Conservation (phyloP, 2,113 vertebrate species). For the Anoplopoma fimbria region DNA sequence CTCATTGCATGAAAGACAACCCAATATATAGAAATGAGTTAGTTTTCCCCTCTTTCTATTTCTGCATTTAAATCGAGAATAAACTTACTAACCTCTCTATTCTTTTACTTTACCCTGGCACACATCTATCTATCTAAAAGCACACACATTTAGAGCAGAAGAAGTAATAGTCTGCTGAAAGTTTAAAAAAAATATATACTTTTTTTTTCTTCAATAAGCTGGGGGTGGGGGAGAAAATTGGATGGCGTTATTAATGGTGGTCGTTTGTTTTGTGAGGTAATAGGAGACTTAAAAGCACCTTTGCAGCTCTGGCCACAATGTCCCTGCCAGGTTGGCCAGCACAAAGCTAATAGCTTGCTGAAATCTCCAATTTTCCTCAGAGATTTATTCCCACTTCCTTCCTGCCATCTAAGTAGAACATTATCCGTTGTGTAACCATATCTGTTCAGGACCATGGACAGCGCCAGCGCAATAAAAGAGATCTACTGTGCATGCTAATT, state of each 20-base stretch:
- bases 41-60: too few relatives aligned
- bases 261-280: conserved; percentile 45
- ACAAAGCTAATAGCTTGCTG: conserved; percentile 67
- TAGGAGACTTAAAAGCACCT: conserved; percentile 42
- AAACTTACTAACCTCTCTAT: neutral
- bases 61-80: neutral
- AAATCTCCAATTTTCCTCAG: conserved; percentile 61
- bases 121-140: neutral
- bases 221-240: neutral
- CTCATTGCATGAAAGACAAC: neutral
- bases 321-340: conserved; percentile 60
- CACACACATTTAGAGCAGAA: neutral
- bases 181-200: too few relatives aligned
- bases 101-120: neutral
- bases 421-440: conserved; percentile 68
- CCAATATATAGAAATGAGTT: neutral
- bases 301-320: conserved; percentile 23
- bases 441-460: conserved; percentile 74
- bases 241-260: conserved; percentile 24
- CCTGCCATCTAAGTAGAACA: conserved; percentile 61
- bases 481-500: conserved; percentile 69
- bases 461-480: conserved; percentile 68
- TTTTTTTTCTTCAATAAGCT: too few relatives aligned
- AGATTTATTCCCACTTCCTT: conserved; percentile 70
- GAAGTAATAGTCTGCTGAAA: neutral